Evolutionary conservation across 2,797 vertebrate genomes (phyloP).

Genomic region (Odontamblyopus rebecca): DNA sequence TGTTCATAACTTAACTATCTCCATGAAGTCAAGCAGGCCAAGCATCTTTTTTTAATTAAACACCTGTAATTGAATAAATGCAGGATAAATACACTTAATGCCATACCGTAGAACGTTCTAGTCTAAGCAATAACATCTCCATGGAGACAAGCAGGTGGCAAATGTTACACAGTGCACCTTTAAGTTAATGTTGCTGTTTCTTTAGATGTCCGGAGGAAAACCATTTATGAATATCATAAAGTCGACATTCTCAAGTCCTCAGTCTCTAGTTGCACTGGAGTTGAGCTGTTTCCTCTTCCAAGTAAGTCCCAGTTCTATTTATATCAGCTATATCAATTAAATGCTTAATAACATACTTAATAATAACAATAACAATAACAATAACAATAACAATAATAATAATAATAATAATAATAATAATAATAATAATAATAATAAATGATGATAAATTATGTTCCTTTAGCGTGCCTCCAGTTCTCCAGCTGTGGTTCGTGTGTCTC

Average conservation of each 20-base stretch:
- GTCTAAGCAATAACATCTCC: neutral
- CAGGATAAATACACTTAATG: no score
- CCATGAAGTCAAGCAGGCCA: no score
- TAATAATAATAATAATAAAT: neutral
- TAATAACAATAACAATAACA: no score
- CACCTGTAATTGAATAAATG: no score
- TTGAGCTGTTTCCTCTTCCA: conserved; percentile 91
- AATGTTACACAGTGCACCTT: neutral
- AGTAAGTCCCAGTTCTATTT: conserved; percentile 77
- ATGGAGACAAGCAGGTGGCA: neutral
- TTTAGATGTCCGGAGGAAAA: conserved; percentile 91
- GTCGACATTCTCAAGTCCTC: conserved; percentile 90
- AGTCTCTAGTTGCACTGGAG: conserved; percentile 84
- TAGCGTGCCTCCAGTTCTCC: conserved; percentile 94
- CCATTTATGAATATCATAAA: conserved; percentile 95
- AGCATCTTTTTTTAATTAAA: no score
- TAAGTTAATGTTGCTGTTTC: conserved; percentile 18
- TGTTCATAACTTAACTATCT: neutral
- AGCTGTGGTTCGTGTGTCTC: conserved; percentile 87
- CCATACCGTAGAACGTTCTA: no score
- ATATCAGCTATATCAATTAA: neutral
- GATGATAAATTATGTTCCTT: neutral
- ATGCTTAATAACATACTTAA: neutral
- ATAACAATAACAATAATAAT: no score
- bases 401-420: neutral